A percentile compares a stretch with the other conserved stretches of the same genome.
Evolutionary conservation across 2,888 invertebrate genomes (phyloP).

Genomic region (Lepidocyrtinus sp.): DNA sequence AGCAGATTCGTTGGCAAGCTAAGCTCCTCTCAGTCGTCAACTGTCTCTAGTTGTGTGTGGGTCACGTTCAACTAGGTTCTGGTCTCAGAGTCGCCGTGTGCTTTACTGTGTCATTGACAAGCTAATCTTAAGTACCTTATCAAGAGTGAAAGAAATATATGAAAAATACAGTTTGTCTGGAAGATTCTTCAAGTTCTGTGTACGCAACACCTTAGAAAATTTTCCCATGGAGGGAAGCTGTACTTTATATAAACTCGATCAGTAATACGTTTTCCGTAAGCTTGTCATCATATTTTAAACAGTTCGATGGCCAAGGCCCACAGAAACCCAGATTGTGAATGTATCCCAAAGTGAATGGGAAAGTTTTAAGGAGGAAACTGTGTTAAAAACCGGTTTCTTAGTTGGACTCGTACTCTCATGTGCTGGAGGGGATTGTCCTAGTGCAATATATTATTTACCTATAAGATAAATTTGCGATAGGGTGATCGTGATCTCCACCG

Average conservation of each 20-base stretch:
- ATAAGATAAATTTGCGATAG: background rate
- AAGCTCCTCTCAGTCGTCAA: slow-evolving; percentile 51
- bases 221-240: background rate
- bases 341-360: no score
- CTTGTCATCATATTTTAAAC: background rate
- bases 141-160: no score
- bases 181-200: background rate
- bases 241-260: no score
- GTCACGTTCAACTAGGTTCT: slow-evolving; percentile 47
- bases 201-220: background rate
- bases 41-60: slow-evolving; percentile 53
- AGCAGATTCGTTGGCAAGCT: no score
- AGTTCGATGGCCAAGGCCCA: no score
- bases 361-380: background rate
- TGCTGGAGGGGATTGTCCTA: background rate
- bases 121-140: no score
- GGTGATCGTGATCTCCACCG: background rate
- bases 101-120: slow-evolving; percentile 27
- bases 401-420: background rate
- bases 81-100: slow-evolving; percentile 20
- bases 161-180: no score
- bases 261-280: background rate
- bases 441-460: no score
- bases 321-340: no score
- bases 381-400: slow-evolving; percentile 20